Base-by-base conservation (phyloP, 2,113 vertebrate species). In the Notarius quadriscutis region DNA sequence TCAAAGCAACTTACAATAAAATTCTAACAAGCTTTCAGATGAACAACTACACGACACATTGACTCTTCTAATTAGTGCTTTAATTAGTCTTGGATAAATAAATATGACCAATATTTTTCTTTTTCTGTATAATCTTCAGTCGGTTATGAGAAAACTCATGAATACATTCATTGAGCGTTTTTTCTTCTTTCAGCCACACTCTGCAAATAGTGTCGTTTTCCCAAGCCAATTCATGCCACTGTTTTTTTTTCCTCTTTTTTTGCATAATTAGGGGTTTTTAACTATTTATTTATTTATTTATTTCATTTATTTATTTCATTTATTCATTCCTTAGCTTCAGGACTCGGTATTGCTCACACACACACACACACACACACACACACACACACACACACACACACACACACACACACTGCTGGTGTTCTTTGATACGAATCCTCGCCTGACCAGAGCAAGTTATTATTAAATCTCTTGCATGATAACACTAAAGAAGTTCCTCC, bases 111-210 rank as follows among this genome's bases (percentile, higher is more conserved):
- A 83, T 74, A 87, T 89, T 58, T 85, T 63, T 81, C 63, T 85
- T 41, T 74, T 84, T 75, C 51, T 53, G 75, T 55, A 78, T 79
- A 79, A 79, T 55, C 7, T 51, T 55, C 51, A 27, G 71, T 85
- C 77, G 50, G 75, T 50, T 51, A 79, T 85, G 86, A 89, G 60
- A 81, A 62, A 69, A 72, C 81, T 87, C 80, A 87, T 87, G 88
- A 89, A 89, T 87, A 85, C 84, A 89, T 89, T 87, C 86, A 87
- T 89, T 57, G 25, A 78, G 22, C 12, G 65, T 41, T 89, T 30
- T 69, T 53, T 84, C 65, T 78, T 72, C 85, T 78, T 78, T 80
- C 85, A 87, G 67, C 50, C 75, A 34, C 11, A 48, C 50, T 27
- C 57, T 85, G 74, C 78, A 62, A 84, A 89, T 69, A 85, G 51